phyloP scores from a whole-genome alignment of 2,113 vertebrate genomes.

The Muntiacus muntjak region DNA sequence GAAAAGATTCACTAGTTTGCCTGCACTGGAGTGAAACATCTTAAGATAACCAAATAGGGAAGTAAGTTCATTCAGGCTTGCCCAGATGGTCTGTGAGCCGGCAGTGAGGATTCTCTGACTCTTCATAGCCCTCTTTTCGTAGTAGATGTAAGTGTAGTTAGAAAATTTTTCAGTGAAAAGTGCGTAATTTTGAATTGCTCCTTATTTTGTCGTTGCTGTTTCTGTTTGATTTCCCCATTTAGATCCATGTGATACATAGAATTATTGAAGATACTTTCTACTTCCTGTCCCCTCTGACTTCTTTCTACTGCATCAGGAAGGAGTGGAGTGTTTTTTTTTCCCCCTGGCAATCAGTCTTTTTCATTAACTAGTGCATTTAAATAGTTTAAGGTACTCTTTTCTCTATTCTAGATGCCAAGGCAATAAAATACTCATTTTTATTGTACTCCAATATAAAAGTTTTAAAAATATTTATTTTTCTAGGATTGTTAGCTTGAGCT shows the following conservation, averaged over 20 bases:
- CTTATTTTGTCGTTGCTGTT: neutral
- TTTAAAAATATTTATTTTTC: neutral
- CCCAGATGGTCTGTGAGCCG: neutral
- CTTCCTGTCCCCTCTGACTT: neutral
- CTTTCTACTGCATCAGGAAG: neutral
- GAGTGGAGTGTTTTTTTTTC: neutral
- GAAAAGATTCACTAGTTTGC: neutral
- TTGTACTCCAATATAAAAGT: neutral
- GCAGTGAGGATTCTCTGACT: neutral
- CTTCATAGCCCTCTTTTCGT: neutral
- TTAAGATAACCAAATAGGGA: neutral
- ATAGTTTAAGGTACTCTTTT: neutral
- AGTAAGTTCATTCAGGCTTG: neutral
- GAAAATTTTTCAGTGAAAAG: neutral
- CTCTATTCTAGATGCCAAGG: neutral
- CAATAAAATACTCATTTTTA: neutral
- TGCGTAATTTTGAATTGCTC: neutral
- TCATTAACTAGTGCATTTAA: neutral
- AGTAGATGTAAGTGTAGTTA: neutral
- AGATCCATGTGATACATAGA: neutral
- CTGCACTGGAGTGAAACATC: neutral
- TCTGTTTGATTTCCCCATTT: neutral
- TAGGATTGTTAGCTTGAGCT: neutral
- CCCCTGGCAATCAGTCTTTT: neutral
- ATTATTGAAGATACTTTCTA: neutral